Evolutionary conservation across 2,113 vertebrate species (phyloP).

Genomic region (Gallinago media): DNA sequence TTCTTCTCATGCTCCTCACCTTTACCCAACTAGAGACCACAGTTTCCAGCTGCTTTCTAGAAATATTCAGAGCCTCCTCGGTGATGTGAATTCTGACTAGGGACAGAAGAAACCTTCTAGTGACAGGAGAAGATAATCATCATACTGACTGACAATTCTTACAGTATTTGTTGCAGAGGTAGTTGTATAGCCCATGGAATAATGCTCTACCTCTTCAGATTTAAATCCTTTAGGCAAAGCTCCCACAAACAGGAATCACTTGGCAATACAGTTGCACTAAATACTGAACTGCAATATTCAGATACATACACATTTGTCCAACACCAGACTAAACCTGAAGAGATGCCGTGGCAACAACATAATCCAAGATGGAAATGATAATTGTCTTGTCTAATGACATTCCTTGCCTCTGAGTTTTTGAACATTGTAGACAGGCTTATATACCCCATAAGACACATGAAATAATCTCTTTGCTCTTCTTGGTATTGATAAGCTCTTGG

Average conservation of each 20-base stretch:
- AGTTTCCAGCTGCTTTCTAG: background rate
- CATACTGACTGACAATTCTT: background rate
- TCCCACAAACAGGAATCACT: background rate
- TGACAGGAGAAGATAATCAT: background rate
- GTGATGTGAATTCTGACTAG: background rate
- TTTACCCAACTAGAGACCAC: background rate
- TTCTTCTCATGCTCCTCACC: background rate
- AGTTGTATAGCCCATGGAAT: rapidly evolving
- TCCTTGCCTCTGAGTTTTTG: background rate
- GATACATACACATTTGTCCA: background rate
- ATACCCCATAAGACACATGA: background rate
- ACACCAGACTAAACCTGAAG: background rate
- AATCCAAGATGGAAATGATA: background rate
- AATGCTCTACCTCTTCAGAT: background rate
- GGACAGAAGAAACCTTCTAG: background rate
- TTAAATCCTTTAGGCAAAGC: background rate
- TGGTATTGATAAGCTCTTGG: background rate
- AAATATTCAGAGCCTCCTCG: background rate
- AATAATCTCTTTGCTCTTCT: background rate
- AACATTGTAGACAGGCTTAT: background rate
- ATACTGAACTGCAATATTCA: background rate
- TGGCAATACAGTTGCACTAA: background rate
- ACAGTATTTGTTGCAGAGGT: background rate
- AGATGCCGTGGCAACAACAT: background rate
- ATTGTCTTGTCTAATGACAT: background rate